phyloP scores from a whole-genome alignment of 2,113 vertebrate genomes.

The Zootoca vivipara region DNA sequence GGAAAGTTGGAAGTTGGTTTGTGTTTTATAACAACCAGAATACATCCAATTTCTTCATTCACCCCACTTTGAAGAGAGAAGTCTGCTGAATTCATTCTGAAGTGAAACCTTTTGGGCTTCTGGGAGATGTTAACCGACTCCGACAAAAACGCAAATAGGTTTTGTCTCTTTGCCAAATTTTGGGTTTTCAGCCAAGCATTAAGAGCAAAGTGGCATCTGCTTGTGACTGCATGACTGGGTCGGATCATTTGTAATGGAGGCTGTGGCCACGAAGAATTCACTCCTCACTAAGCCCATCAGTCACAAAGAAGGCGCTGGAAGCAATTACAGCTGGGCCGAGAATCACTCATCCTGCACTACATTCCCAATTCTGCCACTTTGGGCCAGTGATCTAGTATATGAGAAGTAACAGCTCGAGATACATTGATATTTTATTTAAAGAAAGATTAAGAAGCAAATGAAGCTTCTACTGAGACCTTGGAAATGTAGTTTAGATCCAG shows the following conservation, averaged over 20 bases:
- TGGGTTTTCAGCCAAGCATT: not conserved
- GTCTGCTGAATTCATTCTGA: not conserved
- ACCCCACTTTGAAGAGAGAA: not conserved
- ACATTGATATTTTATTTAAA: not conserved
- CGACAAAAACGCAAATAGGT: not conserved
- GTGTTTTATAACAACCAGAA: not conserved
- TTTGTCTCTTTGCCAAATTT: not conserved
- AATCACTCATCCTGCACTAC: not conserved
- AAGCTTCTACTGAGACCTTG: no score
- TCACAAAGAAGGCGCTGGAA: not conserved
- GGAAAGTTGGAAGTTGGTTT: not conserved
- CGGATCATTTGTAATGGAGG: not conserved
- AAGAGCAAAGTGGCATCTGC: not conserved
- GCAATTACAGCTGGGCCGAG: not conserved
- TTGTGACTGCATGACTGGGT: not conserved
- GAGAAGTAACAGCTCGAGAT: not conserved
- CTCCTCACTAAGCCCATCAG: not conserved
- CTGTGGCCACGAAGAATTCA: not conserved
- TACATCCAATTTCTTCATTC: no score
- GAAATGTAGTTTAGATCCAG: no score
- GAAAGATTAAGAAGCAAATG: not conserved
- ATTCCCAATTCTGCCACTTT: no score
- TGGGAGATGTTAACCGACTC: not conserved
- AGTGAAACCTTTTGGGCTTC: not conserved
- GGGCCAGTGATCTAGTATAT: not conserved